Percentiles rank a stretch among this genome's conserved stretches.
phyloP scores from a whole-genome alignment of 2,113 vertebrate genomes.

The Alligator sinensis region DNA sequence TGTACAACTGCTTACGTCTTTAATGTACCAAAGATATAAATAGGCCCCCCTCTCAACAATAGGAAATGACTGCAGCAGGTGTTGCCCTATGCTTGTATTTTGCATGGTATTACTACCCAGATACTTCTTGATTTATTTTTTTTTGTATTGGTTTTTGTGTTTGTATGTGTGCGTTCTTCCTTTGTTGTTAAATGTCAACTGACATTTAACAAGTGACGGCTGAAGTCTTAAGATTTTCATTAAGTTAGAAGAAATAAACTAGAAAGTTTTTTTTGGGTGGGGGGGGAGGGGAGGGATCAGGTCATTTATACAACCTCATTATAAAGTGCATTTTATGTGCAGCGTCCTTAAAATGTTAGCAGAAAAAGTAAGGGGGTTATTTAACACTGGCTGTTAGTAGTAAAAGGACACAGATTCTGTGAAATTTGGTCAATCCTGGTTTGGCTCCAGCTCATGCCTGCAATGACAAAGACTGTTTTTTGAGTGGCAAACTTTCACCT shows the following conservation, averaged over 20 bases:
- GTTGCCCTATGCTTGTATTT: conserved; percentile 40
- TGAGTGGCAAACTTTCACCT: not conserved
- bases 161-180: not conserved
- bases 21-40: conserved; percentile 28
- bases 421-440: not conserved
- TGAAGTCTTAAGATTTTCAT: not conserved
- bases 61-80: conserved; percentile 67
- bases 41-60: conserved; percentile 7
- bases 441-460: not conserved
- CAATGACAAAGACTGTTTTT: not conserved
- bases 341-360: not conserved
- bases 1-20: conserved; percentile 28
- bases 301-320: not conserved
- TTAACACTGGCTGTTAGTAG: not conserved
- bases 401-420: not conserved
- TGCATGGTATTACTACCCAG: not conserved
- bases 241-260: not conserved
- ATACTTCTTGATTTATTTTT: not conserved
- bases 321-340: not conserved
- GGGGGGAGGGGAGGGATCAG: no score
- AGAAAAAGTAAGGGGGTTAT: not conserved
- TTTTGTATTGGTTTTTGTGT: not conserved
- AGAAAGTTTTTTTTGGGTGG: not conserved
- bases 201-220: not conserved
- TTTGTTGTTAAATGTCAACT: not conserved